phyloP scores from a whole-genome alignment of 2,888 invertebrate species.

The Troglohyphantes excavatus region DNA sequence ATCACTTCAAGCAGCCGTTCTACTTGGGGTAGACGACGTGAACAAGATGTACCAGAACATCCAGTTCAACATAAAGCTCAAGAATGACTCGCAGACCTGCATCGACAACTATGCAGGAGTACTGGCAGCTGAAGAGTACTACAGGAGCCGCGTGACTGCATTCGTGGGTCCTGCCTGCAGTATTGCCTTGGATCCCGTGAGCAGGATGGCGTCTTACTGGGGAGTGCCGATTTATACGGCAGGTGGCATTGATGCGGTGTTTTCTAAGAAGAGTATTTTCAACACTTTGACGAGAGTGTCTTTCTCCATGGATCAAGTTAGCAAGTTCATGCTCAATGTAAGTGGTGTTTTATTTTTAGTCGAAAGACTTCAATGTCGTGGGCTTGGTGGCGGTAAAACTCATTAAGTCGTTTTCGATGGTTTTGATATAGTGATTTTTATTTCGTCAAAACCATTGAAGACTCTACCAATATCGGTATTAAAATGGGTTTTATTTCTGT shows the following conservation, averaged over 20 bases:
- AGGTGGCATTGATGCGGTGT: constrained; percentile 79
- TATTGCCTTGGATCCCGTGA: constrained; percentile 91
- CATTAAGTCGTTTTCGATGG: too few relatives aligned
- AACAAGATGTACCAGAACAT: constrained; percentile 74
- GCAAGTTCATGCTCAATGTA: constrained; percentile 67
- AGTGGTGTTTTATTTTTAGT: too few relatives aligned
- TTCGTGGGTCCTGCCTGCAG: constrained; percentile 94
- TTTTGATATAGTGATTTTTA: too few relatives aligned
- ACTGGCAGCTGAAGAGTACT: constrained; percentile 80
- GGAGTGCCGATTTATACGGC: constrained; percentile 93
- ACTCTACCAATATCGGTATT: too few relatives aligned
- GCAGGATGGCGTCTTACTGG: constrained; percentile 93
- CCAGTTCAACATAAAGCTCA: constrained; percentile 77
- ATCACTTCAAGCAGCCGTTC: constrained; percentile 76
- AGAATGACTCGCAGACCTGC: constrained; percentile 77
- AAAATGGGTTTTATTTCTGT: too few relatives aligned
- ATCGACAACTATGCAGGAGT: constrained; percentile 68
- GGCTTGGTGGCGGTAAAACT: too few relatives aligned
- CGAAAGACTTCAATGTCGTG: too few relatives aligned
- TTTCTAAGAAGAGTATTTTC: constrained; percentile 78
- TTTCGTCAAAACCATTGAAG: too few relatives aligned
- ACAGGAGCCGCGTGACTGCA: constrained; percentile 83
- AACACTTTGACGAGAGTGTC: constrained; percentile 80
- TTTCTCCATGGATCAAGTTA: constrained; percentile 79
- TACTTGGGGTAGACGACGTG: constrained; percentile 74